Conservation (phyloP, 1,140 invertebrate genomes). For the Sarcophaga peregrina region DNA sequence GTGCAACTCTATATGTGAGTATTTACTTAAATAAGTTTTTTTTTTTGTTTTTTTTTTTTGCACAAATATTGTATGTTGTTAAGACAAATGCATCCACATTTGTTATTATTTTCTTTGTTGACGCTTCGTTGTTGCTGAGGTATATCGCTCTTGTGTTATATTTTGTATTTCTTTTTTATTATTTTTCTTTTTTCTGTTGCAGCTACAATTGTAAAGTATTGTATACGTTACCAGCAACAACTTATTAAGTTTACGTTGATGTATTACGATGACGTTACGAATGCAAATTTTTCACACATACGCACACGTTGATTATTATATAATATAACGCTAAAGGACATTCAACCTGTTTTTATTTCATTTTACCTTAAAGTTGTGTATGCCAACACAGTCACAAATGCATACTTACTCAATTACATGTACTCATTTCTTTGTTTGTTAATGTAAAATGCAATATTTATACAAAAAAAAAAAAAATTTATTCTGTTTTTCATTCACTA, state of each 20-base stretch:
- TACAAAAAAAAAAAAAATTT: too few species aligned
- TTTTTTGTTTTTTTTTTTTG: background rate
- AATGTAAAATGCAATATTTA: too few species aligned
- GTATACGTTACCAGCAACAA: background rate
- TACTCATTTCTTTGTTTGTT: too few species aligned
- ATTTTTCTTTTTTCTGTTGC: background rate
- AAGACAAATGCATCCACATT: constrained; percentile 24
- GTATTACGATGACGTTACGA: too few species aligned
- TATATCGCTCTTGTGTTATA: background rate
- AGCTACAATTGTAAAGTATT: constrained; percentile 9
- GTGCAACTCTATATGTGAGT: background rate
- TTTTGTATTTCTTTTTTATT: background rate
- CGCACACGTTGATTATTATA: too few species aligned
- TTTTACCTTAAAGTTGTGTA: background rate
- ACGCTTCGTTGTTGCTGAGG: background rate
- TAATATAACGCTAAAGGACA: constrained; percentile 15
- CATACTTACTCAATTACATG: too few species aligned
- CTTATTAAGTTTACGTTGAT: background rate
- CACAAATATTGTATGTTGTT: background rate
- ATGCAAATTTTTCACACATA: too few species aligned
- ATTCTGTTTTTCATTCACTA: too few species aligned
- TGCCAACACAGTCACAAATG: background rate
- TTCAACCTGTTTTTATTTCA: constrained; percentile 18
- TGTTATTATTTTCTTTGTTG: background rate
- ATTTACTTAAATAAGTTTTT: background rate